A percentile compares a stretch with the other conserved stretches of the same genome.
These are phyloP conservation scores for Doris montereyensis DNA, from an alignment of 2,888 invertebrate species.

Conservation along the genomic window DNA sequence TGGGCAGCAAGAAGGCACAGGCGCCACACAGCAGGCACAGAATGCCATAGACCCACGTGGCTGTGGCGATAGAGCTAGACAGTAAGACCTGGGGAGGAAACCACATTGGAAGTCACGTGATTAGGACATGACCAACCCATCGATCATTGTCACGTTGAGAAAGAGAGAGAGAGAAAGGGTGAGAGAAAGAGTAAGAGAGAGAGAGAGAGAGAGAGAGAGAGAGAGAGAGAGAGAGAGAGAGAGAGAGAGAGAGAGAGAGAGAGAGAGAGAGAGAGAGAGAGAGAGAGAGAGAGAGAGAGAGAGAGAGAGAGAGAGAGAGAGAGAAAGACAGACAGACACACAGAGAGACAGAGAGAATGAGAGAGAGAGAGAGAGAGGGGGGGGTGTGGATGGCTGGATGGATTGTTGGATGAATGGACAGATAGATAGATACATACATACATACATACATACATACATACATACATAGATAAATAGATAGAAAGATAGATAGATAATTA, in stretches of 20 bases:
- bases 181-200: background rate
- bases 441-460: too few species aligned
- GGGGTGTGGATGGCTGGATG: too few species aligned
- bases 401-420: too few species aligned
- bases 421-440: too few species aligned
- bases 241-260: background rate
- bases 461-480: too few species aligned
- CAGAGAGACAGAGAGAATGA: background rate
- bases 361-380: background rate
- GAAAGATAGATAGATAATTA: too few species aligned
- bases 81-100: slow-evolving; percentile 55
- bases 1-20: slow-evolving; percentile 86
- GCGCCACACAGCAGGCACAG: slow-evolving; percentile 84
- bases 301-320: background rate
- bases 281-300: background rate
- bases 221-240: slow-evolving; percentile 7
- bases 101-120: too few species aligned
- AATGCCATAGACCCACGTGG: slow-evolving; percentile 83
- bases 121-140: too few species aligned
- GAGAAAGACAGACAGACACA: background rate
- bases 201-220: background rate
- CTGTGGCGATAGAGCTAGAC: slow-evolving; percentile 54
- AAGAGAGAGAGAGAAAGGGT: background rate
- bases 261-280: slow-evolving; percentile 18
- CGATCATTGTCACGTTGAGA: background rate